Evolutionary conservation across 1,140 invertebrate genomes (phyloP), one percentile per base, ranked within the genome.

Genomic region (Cydia fagiglandana): DNA sequence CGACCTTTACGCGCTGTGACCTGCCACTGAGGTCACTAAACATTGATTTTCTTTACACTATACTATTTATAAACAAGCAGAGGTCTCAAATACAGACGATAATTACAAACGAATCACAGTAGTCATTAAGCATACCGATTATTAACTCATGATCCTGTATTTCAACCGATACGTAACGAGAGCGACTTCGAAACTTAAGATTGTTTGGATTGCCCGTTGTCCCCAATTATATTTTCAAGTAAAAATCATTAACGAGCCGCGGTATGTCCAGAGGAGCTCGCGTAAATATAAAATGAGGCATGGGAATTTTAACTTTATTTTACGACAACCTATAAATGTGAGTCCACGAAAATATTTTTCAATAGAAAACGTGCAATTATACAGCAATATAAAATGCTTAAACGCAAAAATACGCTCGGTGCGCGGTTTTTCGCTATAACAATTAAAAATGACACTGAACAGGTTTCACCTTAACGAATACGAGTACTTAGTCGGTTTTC

Each of bases 121-220:
- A 38, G 6, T 17, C 34, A 12, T 41, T 61, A 70, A 70, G 9
- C 9, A 13, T 24, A 10, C 10, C 17, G 34, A 70, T 70, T 70
- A 70, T 45, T 70, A 45, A 45, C 66, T 70, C 66, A 70, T 17
- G 13, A 70, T 70, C 34, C 7, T 15, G 66, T 70, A 45, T 70
- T 70, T 70, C 64, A 68, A 70, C n/a, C 34, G 34, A 70, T 70
- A 38, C 34, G 17, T 70, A 70, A 70, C 66, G 9, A 38, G 17
- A 70, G 15, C 34, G 34, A 70, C 34, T 70, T 41, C n/a, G n/a
- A 70, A 41, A 70, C 24, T 34, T 24, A 20, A 38, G 66, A 38
- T 70, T 70, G 30, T 34, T 68, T 13, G 24, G 30, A 28, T 34
- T 38, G 6, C 15, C 2, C 2, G 38, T 70, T 70, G 34, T n/a